Evolutionary conservation across 1,140 invertebrate genomes (phyloP), one percentile per base, ranked within the genome.

Genomic region (Antheraea mylitta): DNA sequence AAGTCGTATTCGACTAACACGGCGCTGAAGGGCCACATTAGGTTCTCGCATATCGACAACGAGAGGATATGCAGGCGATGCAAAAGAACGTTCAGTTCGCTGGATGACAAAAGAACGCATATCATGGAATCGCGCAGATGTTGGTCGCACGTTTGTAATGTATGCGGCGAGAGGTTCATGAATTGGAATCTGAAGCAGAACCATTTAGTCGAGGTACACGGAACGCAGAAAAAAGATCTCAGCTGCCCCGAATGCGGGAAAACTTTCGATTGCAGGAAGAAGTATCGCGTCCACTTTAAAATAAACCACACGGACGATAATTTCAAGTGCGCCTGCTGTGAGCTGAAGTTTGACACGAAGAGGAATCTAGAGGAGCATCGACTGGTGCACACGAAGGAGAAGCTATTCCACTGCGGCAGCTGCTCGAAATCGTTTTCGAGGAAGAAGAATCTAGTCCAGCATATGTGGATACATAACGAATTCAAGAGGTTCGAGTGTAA

Each of bases 361-460:
- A 75, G 80, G 10, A 74, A 70, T 58, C 60, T 88, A 0, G 77
- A 79, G 13, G 85, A 89, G 10, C 89, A 91, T 63, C 73, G 72
- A 38, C 79, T 87, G 3, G 77, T 76, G 0, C 89, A 91, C 61
- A 91, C 89, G 0, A 86, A 88, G 58, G 87, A 91, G 62, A 88
- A 82, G 18, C 64, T 80, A 0, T 88, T 87, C 53, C 68, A 80
- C 8, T 93, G 91, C 66, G 72, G 77, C 1, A 85, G 87, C 0
- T 93, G 93, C 63, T 83, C 91, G 0, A 94, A 93, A 68, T 87
- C 90, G 18, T 94, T 93, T 65, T 66, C 90, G 0, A 92, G 93
- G 7, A 93, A 92, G 66, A 93, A 92, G 66, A 94, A 93, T 11
- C 62, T 94, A 11, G 86, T 86, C 11, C 92, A 92, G 13, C 94